phyloP scores from a whole-genome alignment of 23 tunicate species.

The Diplosoma virens region DNA sequence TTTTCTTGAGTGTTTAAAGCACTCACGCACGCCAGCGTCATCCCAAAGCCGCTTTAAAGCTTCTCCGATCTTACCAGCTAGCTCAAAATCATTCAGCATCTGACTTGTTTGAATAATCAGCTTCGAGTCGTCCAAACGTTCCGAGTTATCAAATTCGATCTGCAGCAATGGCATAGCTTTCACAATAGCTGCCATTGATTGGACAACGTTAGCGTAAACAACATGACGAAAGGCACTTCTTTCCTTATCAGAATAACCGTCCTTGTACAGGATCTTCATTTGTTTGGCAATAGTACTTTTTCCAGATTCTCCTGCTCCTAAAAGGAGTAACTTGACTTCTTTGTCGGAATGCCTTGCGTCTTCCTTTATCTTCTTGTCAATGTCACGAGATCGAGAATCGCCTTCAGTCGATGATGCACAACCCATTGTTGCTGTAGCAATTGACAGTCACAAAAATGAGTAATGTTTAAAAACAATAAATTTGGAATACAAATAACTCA shows the following conservation, averaged over 20 bases:
- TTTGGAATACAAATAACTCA: too few relatives aligned
- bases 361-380: conserved; percentile 71
- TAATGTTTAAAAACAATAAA: too few relatives aligned
- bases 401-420: conserved; percentile 66
- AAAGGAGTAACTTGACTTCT: conserved; percentile 70
- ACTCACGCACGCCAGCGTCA: conserved; percentile 62
- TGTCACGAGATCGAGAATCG: conserved; percentile 37
- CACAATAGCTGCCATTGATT: conserved; percentile 88
- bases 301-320: conserved; percentile 98
- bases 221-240: conserved; percentile 49
- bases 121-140: conserved; percentile 51
- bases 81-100: conserved; percentile 57
- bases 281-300: conserved; percentile 96
- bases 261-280: conserved; percentile 91
- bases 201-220: conserved; percentile 76
- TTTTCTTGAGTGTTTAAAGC: conserved; percentile 57
- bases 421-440: conserved; percentile 84
- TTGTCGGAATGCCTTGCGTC: conserved; percentile 78
- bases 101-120: conserved; percentile 54
- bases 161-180: conserved; percentile 85
- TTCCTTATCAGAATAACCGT: conserved; percentile 85
- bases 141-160: conserved; percentile 41
- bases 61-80: conserved; percentile 63
- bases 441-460: too few relatives aligned
- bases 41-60: conserved; percentile 72